A percentile compares a stretch with the other conserved stretches of the same genome.
These are phyloP conservation scores for Dascyllus trimaculatus DNA, from an alignment of 2,113 vertebrate genomes.

Conservation along the genomic window DNA sequence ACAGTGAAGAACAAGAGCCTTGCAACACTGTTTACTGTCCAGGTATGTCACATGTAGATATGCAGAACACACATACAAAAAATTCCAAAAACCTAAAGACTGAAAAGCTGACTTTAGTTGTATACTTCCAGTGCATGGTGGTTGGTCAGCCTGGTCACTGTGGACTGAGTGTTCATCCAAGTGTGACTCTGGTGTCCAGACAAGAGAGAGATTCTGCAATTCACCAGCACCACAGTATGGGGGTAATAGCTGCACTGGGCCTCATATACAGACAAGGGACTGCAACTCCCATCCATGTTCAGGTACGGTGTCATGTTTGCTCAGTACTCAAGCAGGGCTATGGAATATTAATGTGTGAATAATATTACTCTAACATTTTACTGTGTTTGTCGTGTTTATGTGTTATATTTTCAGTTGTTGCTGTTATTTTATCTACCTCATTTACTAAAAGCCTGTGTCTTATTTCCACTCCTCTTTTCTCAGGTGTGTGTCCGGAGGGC, in stretches of 20 bases:
- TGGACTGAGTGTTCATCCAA: slow-evolving; percentile 88
- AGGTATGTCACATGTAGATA: slow-evolving; percentile 68
- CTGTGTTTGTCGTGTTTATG: not conserved
- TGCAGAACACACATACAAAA: not conserved
- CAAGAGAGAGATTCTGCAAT: slow-evolving; percentile 85
- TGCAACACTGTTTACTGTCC: slow-evolving; percentile 87
- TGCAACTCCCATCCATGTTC: slow-evolving; percentile 89
- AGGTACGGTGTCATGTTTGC: slow-evolving; percentile 72
- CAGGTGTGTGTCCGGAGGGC: slow-evolving; percentile 87
- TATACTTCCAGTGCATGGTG: slow-evolving; percentile 77
- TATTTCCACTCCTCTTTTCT: not conserved
- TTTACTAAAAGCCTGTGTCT: not conserved
- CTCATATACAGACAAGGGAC: slow-evolving; percentile 89
- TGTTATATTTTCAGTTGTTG: not conserved
- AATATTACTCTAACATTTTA: not conserved
- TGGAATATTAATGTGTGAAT: not conserved
- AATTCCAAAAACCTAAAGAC: not conserved
- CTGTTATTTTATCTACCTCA: not conserved
- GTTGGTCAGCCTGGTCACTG: slow-evolving; percentile 86
- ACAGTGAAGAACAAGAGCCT: slow-evolving; percentile 84
- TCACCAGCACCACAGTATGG: slow-evolving; percentile 73
- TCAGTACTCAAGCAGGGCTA: not conserved
- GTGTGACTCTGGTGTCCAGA: slow-evolving; percentile 89
- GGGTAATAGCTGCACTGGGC: slow-evolving; percentile 82
- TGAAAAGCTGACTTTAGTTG: not conserved